Evolutionary conservation across 1,140 invertebrate species (phyloP).

Genomic region (Pectinophora gossypiella): DNA sequence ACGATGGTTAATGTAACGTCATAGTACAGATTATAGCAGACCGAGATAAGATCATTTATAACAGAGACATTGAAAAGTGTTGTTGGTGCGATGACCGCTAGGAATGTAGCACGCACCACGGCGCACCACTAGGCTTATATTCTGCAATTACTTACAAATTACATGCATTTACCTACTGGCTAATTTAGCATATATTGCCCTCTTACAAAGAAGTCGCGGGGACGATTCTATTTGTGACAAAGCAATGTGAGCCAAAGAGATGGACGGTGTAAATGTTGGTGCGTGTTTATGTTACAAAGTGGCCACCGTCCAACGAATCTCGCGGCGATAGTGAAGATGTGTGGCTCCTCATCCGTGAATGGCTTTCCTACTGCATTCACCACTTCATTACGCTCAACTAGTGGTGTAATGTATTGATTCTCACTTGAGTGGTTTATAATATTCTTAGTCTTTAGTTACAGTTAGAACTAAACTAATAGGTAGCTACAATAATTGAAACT

Average conservation of each 20-base stretch:
- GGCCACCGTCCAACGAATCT: background rate
- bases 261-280: background rate
- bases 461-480: too few species aligned
- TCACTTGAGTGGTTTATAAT: too few species aligned
- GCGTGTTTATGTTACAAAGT: background rate
- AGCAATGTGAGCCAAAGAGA: background rate
- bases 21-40: too few species aligned
- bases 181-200: background rate
- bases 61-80: background rate
- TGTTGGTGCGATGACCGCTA: background rate
- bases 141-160: too few species aligned
- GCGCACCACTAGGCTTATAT: too few species aligned
- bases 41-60: background rate
- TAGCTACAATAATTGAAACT: too few species aligned
- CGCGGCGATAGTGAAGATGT: background rate
- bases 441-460: too few species aligned
- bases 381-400: background rate
- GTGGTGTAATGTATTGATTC: too few species aligned
- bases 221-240: background rate
- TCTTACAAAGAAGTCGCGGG: background rate
- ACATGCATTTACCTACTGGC: background rate
- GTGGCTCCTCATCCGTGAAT: background rate
- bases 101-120: background rate
- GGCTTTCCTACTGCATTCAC: background rate
- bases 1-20: too few species aligned